A percentile compares a stretch with the other conserved stretches of the same genome.
Conservation (phyloP, 2,113 vertebrate genomes). For the Parus major region DNA sequence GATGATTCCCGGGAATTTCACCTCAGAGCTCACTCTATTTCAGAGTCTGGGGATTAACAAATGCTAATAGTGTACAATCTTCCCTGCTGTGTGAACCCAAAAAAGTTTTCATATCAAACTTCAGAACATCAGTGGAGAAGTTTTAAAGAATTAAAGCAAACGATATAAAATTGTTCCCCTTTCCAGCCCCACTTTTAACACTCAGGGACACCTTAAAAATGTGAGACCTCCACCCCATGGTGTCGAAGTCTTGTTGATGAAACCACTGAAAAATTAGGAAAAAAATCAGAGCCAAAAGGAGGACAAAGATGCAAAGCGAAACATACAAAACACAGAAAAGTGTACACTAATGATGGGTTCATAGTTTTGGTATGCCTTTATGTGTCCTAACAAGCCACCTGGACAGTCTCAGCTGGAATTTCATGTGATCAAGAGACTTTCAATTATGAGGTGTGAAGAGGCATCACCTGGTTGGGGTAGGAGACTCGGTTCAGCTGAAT, state of each 20-base stretch:
- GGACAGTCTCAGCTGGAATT: not conserved
- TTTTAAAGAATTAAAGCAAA: not conserved
- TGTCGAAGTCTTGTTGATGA: not conserved
- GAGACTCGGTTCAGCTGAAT: not conserved
- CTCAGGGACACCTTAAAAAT: not conserved
- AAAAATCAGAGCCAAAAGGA: not conserved
- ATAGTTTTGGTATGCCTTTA: not conserved
- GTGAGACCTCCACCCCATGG: rapidly evolving
- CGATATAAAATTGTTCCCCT: not conserved
- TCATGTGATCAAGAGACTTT: not conserved
- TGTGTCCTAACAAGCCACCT: not conserved
- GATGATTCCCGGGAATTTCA: not conserved
- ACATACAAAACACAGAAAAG: rapidly evolving
- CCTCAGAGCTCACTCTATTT: not conserved
- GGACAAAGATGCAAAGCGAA: not conserved
- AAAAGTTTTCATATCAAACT: not conserved
- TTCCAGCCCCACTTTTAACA: not conserved
- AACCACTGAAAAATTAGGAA: not conserved
- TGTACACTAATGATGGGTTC: not conserved
- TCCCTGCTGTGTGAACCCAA: not conserved
- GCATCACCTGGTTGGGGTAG: not conserved
- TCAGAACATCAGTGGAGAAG: not conserved
- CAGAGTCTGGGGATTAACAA: not conserved
- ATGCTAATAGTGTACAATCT: rapidly evolving
- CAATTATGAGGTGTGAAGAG: not conserved